Evolutionary conservation across 2,888 invertebrate species (phyloP).

Genomic region (Apamea crenata): DNA sequence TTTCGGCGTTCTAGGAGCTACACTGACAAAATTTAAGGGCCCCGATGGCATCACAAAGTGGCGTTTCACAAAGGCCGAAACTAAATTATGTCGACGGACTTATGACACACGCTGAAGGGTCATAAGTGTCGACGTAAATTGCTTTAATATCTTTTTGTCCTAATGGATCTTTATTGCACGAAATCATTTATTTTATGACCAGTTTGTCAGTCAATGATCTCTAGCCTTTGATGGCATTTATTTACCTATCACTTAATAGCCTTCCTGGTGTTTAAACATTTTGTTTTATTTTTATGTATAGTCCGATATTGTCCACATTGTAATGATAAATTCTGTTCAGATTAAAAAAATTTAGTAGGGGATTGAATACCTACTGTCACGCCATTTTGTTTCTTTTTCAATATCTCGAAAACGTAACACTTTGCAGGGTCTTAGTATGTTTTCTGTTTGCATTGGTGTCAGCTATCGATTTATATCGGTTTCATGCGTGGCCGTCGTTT

Average conservation of each 20-base stretch:
- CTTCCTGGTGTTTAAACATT: not conserved
- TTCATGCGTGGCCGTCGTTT: no score
- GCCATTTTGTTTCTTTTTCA: no score
- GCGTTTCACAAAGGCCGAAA: not conserved
- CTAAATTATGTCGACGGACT: not conserved
- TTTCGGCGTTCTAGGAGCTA: slow-evolving; percentile 7
- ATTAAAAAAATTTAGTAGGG: not conserved
- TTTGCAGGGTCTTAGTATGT: no score
- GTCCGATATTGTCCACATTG: no score
- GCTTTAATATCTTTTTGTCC: slow-evolving; percentile 7
- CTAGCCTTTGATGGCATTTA: slow-evolving; percentile 24
- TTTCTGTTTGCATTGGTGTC: no score
- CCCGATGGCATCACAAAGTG: slow-evolving; percentile 16
- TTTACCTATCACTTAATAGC: slow-evolving; percentile 14
- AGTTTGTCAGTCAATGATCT: slow-evolving; percentile 23
- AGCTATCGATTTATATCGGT: no score
- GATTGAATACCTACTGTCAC: no score
- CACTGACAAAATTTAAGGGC: not conserved
- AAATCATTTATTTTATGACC: slow-evolving; percentile 31
- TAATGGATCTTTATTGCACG: slow-evolving; percentile 34
- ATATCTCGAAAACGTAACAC: no score
- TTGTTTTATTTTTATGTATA: not conserved
- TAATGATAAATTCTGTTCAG: not conserved
- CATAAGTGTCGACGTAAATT: slow-evolving; percentile 17
- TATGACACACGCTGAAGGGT: not conserved